phyloP scores from a whole-genome alignment of 2,888 invertebrate genomes.

The Leucophora obtusa region DNA sequence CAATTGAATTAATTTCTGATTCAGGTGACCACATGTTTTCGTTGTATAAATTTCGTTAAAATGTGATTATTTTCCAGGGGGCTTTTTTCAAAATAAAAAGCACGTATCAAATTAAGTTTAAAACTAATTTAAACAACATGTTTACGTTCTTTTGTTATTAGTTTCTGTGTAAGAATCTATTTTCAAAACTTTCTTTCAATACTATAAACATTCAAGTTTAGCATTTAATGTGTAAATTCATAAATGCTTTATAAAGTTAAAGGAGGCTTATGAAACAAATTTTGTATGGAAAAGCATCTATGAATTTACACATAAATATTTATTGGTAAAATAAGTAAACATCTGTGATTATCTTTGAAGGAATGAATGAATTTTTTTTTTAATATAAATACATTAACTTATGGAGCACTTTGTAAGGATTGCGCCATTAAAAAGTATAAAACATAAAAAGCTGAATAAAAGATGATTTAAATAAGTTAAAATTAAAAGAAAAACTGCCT shows the following conservation, averaged over 20 bases:
- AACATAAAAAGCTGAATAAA: no score
- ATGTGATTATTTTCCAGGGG: neutral
- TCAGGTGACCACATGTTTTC: slow-evolving; percentile 84
- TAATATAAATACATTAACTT: no score
- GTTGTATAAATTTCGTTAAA: slow-evolving; percentile 44
- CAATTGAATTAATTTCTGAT: slow-evolving; percentile 90
- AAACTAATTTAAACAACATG: slow-evolving; percentile 29
- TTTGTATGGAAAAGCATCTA: no score
- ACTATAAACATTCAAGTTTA: neutral
- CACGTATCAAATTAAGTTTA: slow-evolving; percentile 9
- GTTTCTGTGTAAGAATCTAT: neutral
- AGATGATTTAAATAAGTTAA: no score
- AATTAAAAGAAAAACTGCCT: no score
- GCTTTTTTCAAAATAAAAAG: neutral
- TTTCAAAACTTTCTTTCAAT: neutral
- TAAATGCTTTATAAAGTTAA: no score
- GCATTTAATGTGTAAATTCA: no score
- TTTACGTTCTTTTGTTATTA: slow-evolving; percentile 1
- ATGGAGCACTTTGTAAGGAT: no score
- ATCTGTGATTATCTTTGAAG: slow-evolving; percentile 11
- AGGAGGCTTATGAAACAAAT: no score
- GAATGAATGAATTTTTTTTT: neutral
- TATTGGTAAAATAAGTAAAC: slow-evolving; percentile 5
- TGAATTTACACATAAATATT: no score
- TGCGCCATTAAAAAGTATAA: no score